Conservation (phyloP, 2,797 vertebrate genomes). For the Lepus townsendii region DNA sequence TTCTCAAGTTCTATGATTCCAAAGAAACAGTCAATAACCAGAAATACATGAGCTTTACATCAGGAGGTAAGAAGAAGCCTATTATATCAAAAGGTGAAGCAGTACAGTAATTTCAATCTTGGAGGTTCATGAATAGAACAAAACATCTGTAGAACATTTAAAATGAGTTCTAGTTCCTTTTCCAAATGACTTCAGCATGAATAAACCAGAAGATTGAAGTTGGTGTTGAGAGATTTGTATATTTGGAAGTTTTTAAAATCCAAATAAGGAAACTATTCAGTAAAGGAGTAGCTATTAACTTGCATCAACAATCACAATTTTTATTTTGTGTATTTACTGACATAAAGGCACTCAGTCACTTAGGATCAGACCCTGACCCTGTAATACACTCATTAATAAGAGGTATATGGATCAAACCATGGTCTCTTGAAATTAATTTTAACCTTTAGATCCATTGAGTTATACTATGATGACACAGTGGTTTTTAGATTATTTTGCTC, state of each 20-base stretch:
- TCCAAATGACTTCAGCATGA: not conserved
- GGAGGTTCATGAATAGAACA: not conserved
- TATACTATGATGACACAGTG: not conserved
- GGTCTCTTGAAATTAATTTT: constrained; percentile 48
- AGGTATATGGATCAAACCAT: not conserved
- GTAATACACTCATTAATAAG: not conserved
- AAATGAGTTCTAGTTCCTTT: constrained; percentile 17
- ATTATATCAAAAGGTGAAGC: not conserved
- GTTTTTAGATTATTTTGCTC: constrained; percentile 44
- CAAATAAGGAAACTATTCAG: constrained; percentile 4
- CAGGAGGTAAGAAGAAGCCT: constrained; percentile 93
- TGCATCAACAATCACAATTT: not conserved
- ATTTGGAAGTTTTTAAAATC: constrained; percentile 14
- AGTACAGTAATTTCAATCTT: not conserved
- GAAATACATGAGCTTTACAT: constrained; percentile 99
- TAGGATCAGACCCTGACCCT: constrained; percentile 22
- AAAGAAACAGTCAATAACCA: constrained; percentile 99
- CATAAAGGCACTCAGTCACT: not conserved
- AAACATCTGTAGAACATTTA: not conserved
- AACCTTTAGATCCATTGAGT: not conserved
- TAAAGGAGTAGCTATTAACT: constrained; percentile 29
- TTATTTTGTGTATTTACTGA: not conserved
- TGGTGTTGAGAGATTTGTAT: not conserved
- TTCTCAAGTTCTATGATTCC: constrained; percentile 99
- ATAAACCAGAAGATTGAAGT: constrained; percentile 33